phyloP scores from a whole-genome alignment of 1,140 invertebrate species.

The Procambarus clarkii region DNA sequence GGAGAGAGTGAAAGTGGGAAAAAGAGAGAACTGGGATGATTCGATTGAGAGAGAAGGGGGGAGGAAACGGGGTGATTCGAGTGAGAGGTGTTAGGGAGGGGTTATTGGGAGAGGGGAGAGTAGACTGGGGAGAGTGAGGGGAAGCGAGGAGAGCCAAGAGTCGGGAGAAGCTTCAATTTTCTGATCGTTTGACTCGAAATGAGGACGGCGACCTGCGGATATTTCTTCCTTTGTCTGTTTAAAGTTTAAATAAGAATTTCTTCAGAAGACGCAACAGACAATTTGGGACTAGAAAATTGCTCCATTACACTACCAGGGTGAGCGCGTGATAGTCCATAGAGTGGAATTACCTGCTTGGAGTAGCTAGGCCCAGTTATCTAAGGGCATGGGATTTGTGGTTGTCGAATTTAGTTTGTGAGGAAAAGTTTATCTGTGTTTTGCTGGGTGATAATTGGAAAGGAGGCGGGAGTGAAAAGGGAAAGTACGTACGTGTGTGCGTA shows the following conservation, averaged over 20 bases:
- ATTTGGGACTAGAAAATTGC: not conserved
- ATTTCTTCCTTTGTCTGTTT: not conserved
- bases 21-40: too few relatives aligned
- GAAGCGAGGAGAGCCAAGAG: not conserved
- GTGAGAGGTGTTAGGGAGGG: too few relatives aligned
- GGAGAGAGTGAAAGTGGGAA: too few relatives aligned
- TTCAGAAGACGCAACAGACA: not conserved
- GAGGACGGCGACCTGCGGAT: not conserved
- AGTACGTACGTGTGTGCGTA: too few relatives aligned
- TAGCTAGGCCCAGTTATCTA: not conserved
- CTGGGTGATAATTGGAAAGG: not conserved
- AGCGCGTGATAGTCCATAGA: not conserved
- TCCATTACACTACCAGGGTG: not conserved
- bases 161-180: not conserved
- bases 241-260: constrained; percentile 11
- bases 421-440: not conserved
- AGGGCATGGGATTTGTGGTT: not conserved
- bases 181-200: not conserved
- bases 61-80: too few relatives aligned
- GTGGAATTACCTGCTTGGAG: not conserved
- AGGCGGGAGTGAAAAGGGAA: not conserved
- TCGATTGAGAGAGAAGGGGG: too few relatives aligned
- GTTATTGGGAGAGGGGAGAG: not conserved
- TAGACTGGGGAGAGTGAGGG: not conserved
- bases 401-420: not conserved